Conservation (phyloP, 2,113 vertebrate species). For the Periophthalmus modestus region DNA sequence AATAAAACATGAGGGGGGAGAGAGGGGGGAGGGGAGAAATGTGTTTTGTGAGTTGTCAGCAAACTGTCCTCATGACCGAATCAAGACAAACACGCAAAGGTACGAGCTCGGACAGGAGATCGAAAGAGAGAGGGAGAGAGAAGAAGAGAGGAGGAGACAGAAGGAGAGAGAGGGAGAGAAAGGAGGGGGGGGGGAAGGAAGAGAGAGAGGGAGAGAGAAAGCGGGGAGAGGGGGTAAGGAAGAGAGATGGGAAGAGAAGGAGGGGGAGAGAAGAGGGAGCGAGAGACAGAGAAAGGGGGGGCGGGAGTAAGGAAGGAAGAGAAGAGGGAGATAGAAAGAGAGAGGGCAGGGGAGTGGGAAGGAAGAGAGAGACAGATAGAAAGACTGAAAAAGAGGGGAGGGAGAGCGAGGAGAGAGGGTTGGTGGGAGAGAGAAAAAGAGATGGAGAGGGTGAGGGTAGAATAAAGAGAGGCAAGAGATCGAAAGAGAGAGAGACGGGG, state of each 20-base stretch:
- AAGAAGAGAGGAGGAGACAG: not conserved
- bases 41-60: not conserved
- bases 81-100: not conserved
- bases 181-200: no score
- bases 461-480: not conserved
- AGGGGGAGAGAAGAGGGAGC: no score
- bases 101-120: not conserved
- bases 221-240: no score
- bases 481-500: not conserved
- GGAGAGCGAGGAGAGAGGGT: no score
- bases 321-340: no score
- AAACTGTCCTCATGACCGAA: not conserved
- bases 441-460: not conserved
- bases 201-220: not conserved
- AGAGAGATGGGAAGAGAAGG: no score
- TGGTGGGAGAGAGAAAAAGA: no score
- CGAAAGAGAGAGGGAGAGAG: not conserved
- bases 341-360: not conserved
- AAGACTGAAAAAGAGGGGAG: not conserved
- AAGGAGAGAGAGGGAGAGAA: no score
- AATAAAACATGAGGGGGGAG: constrained; percentile 1
- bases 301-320: no score
- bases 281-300: no score
- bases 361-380: not conserved
- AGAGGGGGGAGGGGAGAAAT: not conserved